Evolutionary conservation across 2,797 vertebrate species (phyloP).

Genomic region (Anguilla marmorata): DNA sequence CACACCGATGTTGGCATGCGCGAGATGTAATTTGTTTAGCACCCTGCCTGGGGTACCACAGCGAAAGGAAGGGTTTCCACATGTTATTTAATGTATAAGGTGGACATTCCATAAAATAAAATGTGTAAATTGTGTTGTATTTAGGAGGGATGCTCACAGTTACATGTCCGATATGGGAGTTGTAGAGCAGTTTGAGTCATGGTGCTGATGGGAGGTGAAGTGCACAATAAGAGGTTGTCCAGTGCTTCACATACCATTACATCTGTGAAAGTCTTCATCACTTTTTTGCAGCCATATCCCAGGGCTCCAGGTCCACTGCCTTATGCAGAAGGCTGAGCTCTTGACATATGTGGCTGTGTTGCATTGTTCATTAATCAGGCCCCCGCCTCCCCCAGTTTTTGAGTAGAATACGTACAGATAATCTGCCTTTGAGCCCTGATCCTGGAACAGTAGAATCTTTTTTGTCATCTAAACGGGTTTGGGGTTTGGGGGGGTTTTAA

Average conservation of each 20-base stretch:
- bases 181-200: not conserved
- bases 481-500: not conserved
- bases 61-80: not conserved
- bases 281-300: not conserved
- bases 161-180: not conserved
- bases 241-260: not conserved
- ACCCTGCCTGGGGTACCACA: not conserved
- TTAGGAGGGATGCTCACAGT: not conserved
- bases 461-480: not conserved
- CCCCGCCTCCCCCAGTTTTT: not conserved
- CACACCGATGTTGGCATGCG: conserved; percentile 17
- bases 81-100: not conserved
- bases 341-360: not conserved
- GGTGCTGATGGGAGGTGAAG: not conserved
- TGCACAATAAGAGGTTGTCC: not conserved
- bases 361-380: not conserved
- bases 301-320: not conserved
- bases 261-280: not conserved
- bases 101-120: not conserved
- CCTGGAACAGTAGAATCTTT: not conserved
- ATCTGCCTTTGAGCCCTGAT: not conserved
- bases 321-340: not conserved
- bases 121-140: not conserved
- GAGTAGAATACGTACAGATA: not conserved
- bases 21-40: conserved; percentile 1